Conservation (phyloP, 92 coral and sea anemone species). For the Actinostola sp. region DNA sequence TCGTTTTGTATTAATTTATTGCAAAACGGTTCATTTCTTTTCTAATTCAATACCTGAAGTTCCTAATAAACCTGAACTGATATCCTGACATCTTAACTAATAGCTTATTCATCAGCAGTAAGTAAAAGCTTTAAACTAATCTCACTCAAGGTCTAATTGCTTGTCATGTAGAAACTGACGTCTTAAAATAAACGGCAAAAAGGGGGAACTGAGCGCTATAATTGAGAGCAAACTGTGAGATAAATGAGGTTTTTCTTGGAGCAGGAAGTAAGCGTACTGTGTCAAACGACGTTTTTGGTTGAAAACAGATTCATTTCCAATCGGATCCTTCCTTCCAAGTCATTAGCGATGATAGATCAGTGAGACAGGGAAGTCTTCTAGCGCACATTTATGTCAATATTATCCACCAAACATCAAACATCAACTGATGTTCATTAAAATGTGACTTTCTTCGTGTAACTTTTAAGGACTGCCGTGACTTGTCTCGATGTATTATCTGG, state of each 20-base stretch:
- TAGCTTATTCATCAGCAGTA: too few relatives aligned
- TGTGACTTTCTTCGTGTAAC: too few relatives aligned
- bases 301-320: background rate
- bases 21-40: too few relatives aligned
- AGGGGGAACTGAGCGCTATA: background rate
- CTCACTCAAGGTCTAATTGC: too few relatives aligned
- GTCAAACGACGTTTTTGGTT: background rate
- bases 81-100: too few relatives aligned
- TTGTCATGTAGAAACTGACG: background rate
- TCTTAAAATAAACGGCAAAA: background rate
- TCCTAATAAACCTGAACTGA: too few relatives aligned
- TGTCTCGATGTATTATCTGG: too few relatives aligned
- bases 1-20: too few relatives aligned
- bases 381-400: conserved; percentile 7
- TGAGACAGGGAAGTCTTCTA: background rate
- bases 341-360: background rate
- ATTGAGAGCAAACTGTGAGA: background rate
- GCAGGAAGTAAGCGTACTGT: conserved; percentile 11
- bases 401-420: background rate
- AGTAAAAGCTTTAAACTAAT: too few relatives aligned
- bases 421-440: background rate
- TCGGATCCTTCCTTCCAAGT: background rate
- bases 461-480: too few relatives aligned
- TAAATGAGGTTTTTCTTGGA: background rate
- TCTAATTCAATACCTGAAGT: too few relatives aligned